Evolutionary conservation across 2,113 vertebrate genomes (phyloP).

Genomic region (Odontophorus gujanensis): DNA sequence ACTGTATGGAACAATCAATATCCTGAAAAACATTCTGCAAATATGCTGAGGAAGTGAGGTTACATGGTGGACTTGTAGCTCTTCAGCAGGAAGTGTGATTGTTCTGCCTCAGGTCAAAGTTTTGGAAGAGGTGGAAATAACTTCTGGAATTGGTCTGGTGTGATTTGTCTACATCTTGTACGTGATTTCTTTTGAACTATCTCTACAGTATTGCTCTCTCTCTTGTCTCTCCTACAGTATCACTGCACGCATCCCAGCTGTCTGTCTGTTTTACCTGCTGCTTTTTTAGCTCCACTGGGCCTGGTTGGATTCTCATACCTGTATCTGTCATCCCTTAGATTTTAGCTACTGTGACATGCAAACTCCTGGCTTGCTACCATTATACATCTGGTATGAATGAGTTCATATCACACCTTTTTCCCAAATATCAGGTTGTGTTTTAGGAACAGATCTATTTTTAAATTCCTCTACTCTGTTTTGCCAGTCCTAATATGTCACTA

Average conservation of each 20-base stretch:
- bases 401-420: not conserved
- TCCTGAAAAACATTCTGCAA: not conserved
- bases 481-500: not conserved
- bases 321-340: not conserved
- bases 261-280: not conserved
- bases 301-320: not conserved
- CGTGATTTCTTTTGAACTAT: not conserved
- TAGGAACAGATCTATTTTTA: not conserved
- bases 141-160: not conserved
- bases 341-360: not conserved
- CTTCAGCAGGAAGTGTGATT: not conserved
- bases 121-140: not conserved
- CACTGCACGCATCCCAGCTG: not conserved
- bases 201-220: not conserved
- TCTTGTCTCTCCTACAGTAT: not conserved
- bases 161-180: not conserved
- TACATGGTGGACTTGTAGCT: not conserved
- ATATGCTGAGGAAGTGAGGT: not conserved
- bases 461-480: not conserved
- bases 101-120: not conserved
- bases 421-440: not conserved
- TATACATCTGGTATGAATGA: not conserved
- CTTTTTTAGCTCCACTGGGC: not conserved
- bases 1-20: not conserved
- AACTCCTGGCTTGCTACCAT: not conserved